Evolutionary conservation across 2,113 vertebrate species (phyloP).

Genomic region (Callopanchax toddi): DNA sequence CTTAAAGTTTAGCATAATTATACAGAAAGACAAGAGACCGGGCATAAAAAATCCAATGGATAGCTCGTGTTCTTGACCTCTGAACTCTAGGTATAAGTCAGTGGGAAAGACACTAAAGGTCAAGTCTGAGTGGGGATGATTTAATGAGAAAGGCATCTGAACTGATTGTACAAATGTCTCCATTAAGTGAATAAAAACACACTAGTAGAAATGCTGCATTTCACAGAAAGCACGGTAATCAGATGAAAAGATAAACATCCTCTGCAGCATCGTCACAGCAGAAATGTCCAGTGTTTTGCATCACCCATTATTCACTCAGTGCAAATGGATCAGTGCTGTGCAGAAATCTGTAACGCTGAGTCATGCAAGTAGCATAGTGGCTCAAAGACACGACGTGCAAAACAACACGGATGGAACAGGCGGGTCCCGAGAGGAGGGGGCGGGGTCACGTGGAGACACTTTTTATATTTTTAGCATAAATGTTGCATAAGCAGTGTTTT

Average conservation of each 20-base stretch:
- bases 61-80: background rate
- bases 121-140: background rate
- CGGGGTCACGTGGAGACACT: too few relatives aligned
- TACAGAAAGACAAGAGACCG: background rate
- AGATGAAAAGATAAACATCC: conserved; percentile 7
- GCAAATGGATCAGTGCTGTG: conserved; percentile 49
- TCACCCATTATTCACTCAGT: conserved; percentile 41
- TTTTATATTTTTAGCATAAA: too few relatives aligned
- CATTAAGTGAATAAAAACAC: background rate
- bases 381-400: conserved; percentile 46
- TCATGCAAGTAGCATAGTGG: conserved; percentile 41
- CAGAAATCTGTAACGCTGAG: conserved; percentile 23
- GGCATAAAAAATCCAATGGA: background rate
- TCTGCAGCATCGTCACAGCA: background rate
- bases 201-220: background rate
- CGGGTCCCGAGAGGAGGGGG: background rate
- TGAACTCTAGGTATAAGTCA: background rate
- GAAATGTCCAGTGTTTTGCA: conserved; percentile 24
- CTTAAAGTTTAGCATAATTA: background rate
- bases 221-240: background rate
- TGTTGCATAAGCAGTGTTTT: too few relatives aligned
- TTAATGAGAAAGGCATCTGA: conserved; percentile 1
- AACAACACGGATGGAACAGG: conserved; percentile 18
- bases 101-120: too few relatives aligned
- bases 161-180: background rate